Evolutionary conservation across 2,888 invertebrate genomes (phyloP).

Genomic region (Lithophane socia): DNA sequence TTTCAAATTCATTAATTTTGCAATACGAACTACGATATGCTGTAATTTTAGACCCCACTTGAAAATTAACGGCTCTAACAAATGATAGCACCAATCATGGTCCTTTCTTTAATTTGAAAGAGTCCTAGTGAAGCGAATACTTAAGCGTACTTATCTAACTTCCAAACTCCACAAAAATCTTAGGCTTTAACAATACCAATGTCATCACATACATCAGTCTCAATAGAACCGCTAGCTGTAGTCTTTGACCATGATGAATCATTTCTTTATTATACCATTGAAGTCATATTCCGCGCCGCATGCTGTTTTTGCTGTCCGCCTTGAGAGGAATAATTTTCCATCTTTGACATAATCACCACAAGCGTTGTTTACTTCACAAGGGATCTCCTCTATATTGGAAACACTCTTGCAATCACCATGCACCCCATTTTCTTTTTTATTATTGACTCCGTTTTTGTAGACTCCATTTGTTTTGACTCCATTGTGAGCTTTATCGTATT

Average conservation of each 20-base stretch:
- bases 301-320: constrained; percentile 81
- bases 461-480: constrained; percentile 70
- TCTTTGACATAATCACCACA: constrained; percentile 83
- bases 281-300: constrained; percentile 80
- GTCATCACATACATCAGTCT: constrained; percentile 89
- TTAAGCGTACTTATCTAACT: constrained; percentile 74
- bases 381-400: constrained; percentile 76
- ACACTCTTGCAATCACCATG: constrained; percentile 72
- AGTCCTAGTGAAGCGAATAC: constrained; percentile 70
- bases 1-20: constrained; percentile 75
- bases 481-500: constrained; percentile 71
- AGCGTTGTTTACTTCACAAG: constrained; percentile 79
- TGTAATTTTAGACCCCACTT: constrained; percentile 75
- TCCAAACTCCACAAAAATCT: constrained; percentile 69
- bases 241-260: constrained; percentile 75
- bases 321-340: constrained; percentile 80
- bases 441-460: constrained; percentile 69
- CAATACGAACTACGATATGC: constrained; percentile 81
- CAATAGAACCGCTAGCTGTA: constrained; percentile 80
- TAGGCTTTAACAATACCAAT: constrained; percentile 72
- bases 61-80: constrained; percentile 68
- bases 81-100: constrained; percentile 68
- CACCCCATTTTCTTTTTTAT: constrained; percentile 70
- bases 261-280: constrained; percentile 85
- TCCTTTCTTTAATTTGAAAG: constrained; percentile 66